Evolutionary conservation across 1,140 invertebrate genomes (phyloP), one percentile per base, ranked within the genome.

Genomic region (Eufriesea mexicana): DNA sequence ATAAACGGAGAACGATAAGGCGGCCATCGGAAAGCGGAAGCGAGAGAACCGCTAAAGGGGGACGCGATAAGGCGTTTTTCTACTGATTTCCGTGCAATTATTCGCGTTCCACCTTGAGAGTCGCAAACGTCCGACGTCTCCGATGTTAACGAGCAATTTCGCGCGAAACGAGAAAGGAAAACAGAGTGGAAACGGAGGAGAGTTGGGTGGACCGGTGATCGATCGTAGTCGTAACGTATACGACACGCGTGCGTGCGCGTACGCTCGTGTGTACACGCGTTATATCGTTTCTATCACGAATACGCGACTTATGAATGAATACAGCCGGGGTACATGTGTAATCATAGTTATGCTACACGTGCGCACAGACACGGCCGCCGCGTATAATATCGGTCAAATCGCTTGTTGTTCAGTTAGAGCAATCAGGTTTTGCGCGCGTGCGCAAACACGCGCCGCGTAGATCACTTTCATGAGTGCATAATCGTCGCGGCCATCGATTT

Each of bases 241-340:
- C 35, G 35, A 45, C 35, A 16, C 8, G 14, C 45, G 35, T 45
- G 54, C 51, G 10, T 9, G 9, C 20, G 61, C 12, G n/a, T 55
- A n/a, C n/a, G 49, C 2, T 20, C 16, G 49, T 8, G 23, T 23
- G 9, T 7, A 20, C 10, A 23, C 42, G 16, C 18, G 28, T 8
- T 25, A 23, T 5, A n/a, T 14, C 49, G 20, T 25, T 25, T 28
- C 62, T 59, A 51, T 76, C 62, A 28, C 61, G 62, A 73, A 62
- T 76, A 25, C 28, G 18, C 45, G 54, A 74, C 81, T 87, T 87
- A 87, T 86, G 86, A 87, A 87, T 87, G 86, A 87, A 80, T 84
- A 76, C 74, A 72, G 47, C 55, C 64, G 54, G 6, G 42, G 62
- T 76, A 66, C 79, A 84, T 55, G 64, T 80, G 78, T 66, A 83